These are phyloP conservation scores for Shargacucullia verbasci DNA, from an alignment of 2,888 invertebrate genomes.

Conservation along the genomic window DNA sequence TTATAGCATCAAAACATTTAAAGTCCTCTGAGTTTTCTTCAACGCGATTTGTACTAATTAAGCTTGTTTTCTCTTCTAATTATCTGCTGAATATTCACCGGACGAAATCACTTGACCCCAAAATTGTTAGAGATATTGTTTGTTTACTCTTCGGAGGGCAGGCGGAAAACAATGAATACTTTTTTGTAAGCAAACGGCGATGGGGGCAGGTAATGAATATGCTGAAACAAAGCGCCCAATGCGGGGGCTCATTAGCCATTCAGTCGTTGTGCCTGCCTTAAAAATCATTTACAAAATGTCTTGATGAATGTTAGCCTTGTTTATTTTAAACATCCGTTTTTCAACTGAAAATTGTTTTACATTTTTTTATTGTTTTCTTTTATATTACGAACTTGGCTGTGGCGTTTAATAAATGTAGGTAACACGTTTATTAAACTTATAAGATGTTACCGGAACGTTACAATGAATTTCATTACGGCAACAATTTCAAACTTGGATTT, in stretches of 20 bases:
- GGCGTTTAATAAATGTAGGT: no score
- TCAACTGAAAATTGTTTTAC: constrained; percentile 58
- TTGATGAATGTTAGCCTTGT: constrained; percentile 77
- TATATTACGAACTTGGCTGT: constrained; percentile 10
- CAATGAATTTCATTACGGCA: constrained; percentile 32
- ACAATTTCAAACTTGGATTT: constrained; percentile 35
- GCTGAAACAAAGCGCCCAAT: constrained; percentile 82
- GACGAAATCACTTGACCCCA: constrained; percentile 78
- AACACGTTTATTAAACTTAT: constrained; percentile 39
- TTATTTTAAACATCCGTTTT: constrained; percentile 62
- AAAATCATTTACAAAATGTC: constrained; percentile 84
- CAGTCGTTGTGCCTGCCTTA: constrained; percentile 77
- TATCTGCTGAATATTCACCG: constrained; percentile 72
- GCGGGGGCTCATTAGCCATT: constrained; percentile 83
- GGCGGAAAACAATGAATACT: constrained; percentile 74
- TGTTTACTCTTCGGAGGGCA: constrained; percentile 74
- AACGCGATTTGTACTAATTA: constrained; percentile 69
- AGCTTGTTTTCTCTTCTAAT: constrained; percentile 74
- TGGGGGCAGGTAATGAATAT: constrained; percentile 85
- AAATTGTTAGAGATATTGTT: constrained; percentile 82
- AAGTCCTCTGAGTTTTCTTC: constrained; percentile 48
- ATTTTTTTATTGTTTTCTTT: constrained; percentile 47
- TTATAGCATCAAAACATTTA: constrained; percentile 46
- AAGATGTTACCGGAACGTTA: constrained; percentile 25
- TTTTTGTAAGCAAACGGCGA: constrained; percentile 78